phyloP scores from a whole-genome alignment of 2,113 vertebrate genomes.

The Acrocephalus arundinaceus region DNA sequence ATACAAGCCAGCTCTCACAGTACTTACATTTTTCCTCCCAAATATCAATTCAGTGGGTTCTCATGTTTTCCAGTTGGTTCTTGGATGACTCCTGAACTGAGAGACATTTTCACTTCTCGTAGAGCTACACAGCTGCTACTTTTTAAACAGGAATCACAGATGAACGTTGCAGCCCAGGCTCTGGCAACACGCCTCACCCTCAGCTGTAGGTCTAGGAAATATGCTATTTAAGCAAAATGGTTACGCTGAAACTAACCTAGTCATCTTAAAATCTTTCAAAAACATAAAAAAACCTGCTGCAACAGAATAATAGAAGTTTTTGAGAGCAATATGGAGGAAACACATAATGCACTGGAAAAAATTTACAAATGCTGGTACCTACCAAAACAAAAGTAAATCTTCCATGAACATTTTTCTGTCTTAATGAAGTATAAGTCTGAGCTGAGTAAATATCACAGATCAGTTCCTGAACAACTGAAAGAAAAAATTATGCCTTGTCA shows the following conservation, averaged over 20 bases:
- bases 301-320: neutral
- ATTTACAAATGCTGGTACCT: neutral
- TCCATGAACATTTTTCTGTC: neutral
- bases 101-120: neutral
- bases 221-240: slow-evolving; percentile 31
- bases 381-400: neutral
- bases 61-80: neutral
- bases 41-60: neutral
- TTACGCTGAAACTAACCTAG: neutral
- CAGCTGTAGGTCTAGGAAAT: slow-evolving; percentile 32
- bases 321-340: neutral
- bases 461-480: neutral
- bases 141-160: neutral
- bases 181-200: slow-evolving; percentile 26
- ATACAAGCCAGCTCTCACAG: neutral
- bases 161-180: neutral
- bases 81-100: slow-evolving; percentile 50
- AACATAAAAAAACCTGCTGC: neutral
- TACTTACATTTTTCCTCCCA: neutral
- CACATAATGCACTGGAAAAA: neutral
- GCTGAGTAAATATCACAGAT: neutral
- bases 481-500: neutral
- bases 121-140: slow-evolving; percentile 53
- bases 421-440: neutral
- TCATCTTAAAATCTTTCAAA: neutral